Base-by-base conservation (phyloP, 2,888 invertebrate genomes). In the Willowsia nigromaculata region DNA sequence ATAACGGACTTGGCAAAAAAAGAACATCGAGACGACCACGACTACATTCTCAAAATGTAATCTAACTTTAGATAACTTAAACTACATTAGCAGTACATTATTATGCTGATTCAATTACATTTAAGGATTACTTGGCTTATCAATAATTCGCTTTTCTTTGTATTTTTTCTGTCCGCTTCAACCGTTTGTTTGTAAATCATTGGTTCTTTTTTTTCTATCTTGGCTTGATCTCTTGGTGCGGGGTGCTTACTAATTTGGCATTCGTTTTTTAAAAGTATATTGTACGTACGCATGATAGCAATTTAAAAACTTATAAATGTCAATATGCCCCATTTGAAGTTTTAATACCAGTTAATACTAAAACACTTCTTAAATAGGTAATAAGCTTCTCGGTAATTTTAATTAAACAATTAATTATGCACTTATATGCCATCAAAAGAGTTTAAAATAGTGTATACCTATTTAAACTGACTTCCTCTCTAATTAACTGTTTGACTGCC, bases 321-420 rank as follows among this genome's bases (percentile, higher is more conserved):
- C 15, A 15, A 15, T 62, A 30, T 11, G 13, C 18, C 13, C 30
- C 30, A 15, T 30, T 13, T 30, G 11, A 25, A 50, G 13, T 4
- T 59, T 25, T 59, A 59, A 62, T 62, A 62, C 62, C 62, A 27
- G 62, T 62, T 59, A 59, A 59, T 59, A 59, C 59, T 59, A 27
- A n/a, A 59, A 59, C 15, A 53, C 18, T 56, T 22, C 56, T 56
- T 43, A 43, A 50, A 18, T n/a, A 50, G 3, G 18, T 62, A 62
- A 30, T 62, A 62, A 62, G 62, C 62, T 62, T 62, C 62, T 62
- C 18, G 62, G 62, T 18, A 62, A 59, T 13, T 43, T 43, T 43
- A 13, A 43, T 6, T 6, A 13, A 13, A 9, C 11, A 6, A 9
- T 47, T 47, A 5, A 18, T 50, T 50, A 50, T 50, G 50, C 50